A percentile compares a stretch with the other conserved stretches of the same genome.
These are phyloP conservation scores for Timema podura DNA, from an alignment of 2,888 invertebrate genomes.

Conservation along the genomic window DNA sequence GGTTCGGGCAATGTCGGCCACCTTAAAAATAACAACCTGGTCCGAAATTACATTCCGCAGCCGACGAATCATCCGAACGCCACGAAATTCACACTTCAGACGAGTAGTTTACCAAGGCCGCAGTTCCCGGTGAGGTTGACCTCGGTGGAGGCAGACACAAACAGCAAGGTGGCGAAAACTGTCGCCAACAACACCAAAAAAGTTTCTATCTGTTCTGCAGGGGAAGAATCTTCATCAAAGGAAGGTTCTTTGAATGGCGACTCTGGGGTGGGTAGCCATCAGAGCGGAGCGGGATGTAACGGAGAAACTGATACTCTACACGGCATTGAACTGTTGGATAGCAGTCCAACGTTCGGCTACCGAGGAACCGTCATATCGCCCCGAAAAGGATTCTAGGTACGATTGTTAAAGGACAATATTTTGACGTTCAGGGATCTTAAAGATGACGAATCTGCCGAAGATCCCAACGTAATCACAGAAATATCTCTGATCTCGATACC, in stretches of 20 bases:
- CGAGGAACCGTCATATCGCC: slow-evolving; percentile 38
- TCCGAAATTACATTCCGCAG: slow-evolving; percentile 25
- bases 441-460: slow-evolving; percentile 47
- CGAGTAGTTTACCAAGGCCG: slow-evolving; percentile 69
- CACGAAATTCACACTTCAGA: slow-evolving; percentile 61
- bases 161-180: slow-evolving; percentile 47
- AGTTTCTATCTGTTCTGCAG: not conserved
- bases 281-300: slow-evolving; percentile 34
- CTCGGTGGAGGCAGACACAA: slow-evolving; percentile 21
- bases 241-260: slow-evolving; percentile 49
- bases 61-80: slow-evolving; percentile 31
- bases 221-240: slow-evolving; percentile 45
- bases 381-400: slow-evolving; percentile 65
- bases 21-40: slow-evolving; percentile 28
- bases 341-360: slow-evolving; percentile 40
- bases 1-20: no score
- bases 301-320: slow-evolving; percentile 43
- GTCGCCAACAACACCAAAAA: slow-evolving; percentile 35
- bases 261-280: slow-evolving; percentile 55
- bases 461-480: slow-evolving; percentile 60
- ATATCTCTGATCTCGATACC: slow-evolving; percentile 57
- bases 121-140: slow-evolving; percentile 54
- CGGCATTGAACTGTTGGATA: slow-evolving; percentile 43
- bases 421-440: slow-evolving; percentile 71
- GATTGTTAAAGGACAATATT: slow-evolving; percentile 67